Base-by-base conservation (phyloP, 2,888 invertebrate genomes). In the Ophioninae sp. region DNA sequence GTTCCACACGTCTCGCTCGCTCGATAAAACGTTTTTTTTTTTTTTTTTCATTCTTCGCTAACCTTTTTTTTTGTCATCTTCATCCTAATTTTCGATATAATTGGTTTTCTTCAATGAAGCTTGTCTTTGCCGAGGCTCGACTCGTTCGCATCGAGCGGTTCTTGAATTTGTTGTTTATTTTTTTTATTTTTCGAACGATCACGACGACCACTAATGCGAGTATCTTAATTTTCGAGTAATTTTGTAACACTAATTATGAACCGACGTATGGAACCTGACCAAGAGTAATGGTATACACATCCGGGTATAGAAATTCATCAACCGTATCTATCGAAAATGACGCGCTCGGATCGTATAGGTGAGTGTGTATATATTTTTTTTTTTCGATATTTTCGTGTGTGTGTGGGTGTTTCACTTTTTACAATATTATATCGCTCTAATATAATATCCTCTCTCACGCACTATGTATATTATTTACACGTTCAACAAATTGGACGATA, bases 401-500 rank as follows among this genome's bases (percentile, higher is more conserved):
- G 64, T 76, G 50, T 79, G 68, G 59, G 67, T 83, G 73, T 82
- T 61, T 82, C 64, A 82, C 85, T 89, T 88, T 89, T 89, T 90
- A 89, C 90, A 90, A 89, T 89, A 90, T 90, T 91, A 91, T 90
- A 91, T 90, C 90, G 87, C 88, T 89, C 87, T 85, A 89, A 91
- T 89, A 90, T 89, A 89, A 88, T 89, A 89, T 89, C 87, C 86
- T 87, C 86, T 89, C 85, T 88, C 87, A 88, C 88, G 88, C 90
- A 88, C 89, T 91, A 90, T 90, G 87, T 90, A 91, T 91, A 91
- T 84, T 90, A 91, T 91, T 88, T 91, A 91, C 91, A 91, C 87
- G 88, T 89, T 86, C 84, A 88, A 87, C 86, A 88, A 88, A 87
- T 85, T 73, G 85, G 86, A 82, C 82, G 85, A 87, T 80, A 83